Evolutionary conservation across 2,888 invertebrate species (phyloP), one percentile per base, ranked within the genome.

Genomic region (Coelopa pilipes): DNA sequence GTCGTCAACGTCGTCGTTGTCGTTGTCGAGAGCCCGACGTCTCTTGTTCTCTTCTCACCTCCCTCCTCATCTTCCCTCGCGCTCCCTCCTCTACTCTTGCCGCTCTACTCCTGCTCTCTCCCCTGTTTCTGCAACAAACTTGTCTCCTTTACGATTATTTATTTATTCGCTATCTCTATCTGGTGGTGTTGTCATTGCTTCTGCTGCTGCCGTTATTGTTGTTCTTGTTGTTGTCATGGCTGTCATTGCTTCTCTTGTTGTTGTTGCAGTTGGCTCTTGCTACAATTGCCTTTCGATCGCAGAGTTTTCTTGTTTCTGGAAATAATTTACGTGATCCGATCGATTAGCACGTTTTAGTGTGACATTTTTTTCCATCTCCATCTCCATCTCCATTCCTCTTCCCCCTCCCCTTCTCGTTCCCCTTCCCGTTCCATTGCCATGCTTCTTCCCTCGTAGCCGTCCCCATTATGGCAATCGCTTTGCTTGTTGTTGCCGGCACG

Each of bases 241-340:
- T 65, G 12, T 49, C 47, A 65, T 12, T 46, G 17, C 47, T 47
- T 47, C 21, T 17, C 21, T 70, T 62, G 34, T 49, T 73, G 34
- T 24, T 49, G 47, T 62, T 53, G 13, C 49, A 15, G 45, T 59
- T 34, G 5, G 2, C 68, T 63, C 15, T 76, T 73, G 70, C 67
- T 53, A 15, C n/a, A 53, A 65, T 68, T 77, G 21, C 12, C 34
- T 46, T 19, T 24, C 45, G 47, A 50, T 50, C 45, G 62, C 49
- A 69, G 17, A 17, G 49, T 77, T 72, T 68, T 75, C 78, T 78
- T 63, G 63, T 67, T 74, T 76, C 72, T 73, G 74, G 76, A 76
- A 76, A 74, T 72, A 77, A 76, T 76, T 78, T 78, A 79, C 79
- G 79, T 79, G 79, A 79, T 77, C 69, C 76, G 77, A 76, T 76